Base-by-base conservation (phyloP, 1,140 invertebrate species). In the Diabrotica undecimpunctata region DNA sequence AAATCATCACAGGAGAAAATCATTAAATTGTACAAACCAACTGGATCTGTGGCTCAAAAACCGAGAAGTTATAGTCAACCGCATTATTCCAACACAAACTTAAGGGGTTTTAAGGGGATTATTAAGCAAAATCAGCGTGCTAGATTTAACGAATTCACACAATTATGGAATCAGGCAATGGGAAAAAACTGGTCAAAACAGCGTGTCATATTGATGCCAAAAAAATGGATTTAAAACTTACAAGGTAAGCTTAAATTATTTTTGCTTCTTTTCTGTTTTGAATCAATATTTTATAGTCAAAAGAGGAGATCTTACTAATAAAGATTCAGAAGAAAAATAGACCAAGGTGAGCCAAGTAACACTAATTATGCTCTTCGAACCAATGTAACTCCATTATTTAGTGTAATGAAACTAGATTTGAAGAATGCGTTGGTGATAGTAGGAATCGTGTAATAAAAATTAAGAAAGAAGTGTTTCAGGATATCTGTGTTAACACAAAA, bases 311-410 rank as follows among this genome's bases (percentile, higher is more conserved):
- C 7, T 46, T 8, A 46, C 11, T 8, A 46, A 46, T 46, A 46
- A 46, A 46, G 39, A n/a, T n/a, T n/a, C n/a, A n/a, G n/a, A n/a
- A n/a, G n/a, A n/a, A n/a, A n/a, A n/a, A n/a, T n/a, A n/a, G n/a
- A n/a, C n/a, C n/a, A n/a, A n/a, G n/a, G n/a, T n/a, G n/a, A n/a
- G n/a, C n/a, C n/a, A n/a, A n/a, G n/a, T n/a, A n/a, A n/a, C n/a
- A n/a, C n/a, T n/a, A n/a, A n/a, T n/a, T 54, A n/a, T 7, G 25
- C 2, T 8, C 12, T 8, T 54, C 9, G 53, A 0, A 54, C 12
- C 53, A 54, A 54, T 14, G 53, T 7, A 54, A 54, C 12, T 54
- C 25, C 53, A 54, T 35, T 54, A 35, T 54, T 54, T 54, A n/a
- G 53, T 46, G 11, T 10, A 10, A 10, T 46, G 39, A 46, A 46